Percentiles rank a stretch among this genome's conserved stretches.
Conservation (phyloP, 2,888 invertebrate genomes). For the Cerastoderma edule region DNA sequence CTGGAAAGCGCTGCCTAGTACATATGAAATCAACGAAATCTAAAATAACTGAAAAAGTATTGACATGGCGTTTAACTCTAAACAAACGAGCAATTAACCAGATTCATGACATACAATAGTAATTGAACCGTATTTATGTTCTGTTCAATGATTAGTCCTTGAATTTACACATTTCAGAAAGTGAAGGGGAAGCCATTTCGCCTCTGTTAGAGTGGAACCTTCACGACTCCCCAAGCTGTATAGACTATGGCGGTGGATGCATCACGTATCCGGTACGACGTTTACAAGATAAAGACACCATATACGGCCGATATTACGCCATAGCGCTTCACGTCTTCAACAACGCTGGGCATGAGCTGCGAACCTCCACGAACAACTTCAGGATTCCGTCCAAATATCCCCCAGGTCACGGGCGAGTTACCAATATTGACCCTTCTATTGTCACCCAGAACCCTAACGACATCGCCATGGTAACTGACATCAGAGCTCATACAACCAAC, state of each 20-base stretch:
- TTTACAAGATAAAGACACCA: constrained; percentile 48
- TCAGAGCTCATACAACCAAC: constrained; percentile 29
- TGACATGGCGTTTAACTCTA: no score
- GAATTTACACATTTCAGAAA: constrained; percentile 35
- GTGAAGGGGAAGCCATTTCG: constrained; percentile 19
- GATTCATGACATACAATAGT: no score
- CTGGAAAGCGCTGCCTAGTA: neutral
- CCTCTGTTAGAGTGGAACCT: constrained; percentile 47
- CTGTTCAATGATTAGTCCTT: no score
- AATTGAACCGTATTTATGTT: no score
- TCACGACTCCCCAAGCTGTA: constrained; percentile 26
- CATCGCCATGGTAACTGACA: neutral
- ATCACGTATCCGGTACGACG: constrained; percentile 36
- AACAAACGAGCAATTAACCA: no score
- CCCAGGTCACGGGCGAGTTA: constrained; percentile 55
- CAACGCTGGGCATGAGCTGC: constrained; percentile 50
- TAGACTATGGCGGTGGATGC: constrained; percentile 30
- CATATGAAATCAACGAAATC: no score
- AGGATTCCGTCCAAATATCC: constrained; percentile 55
- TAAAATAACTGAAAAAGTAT: no score
- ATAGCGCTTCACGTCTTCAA: constrained; percentile 49
- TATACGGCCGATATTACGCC: constrained; percentile 31
- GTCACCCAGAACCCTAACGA: no score
- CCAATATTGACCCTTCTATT: constrained; percentile 49
- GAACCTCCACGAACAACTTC: constrained; percentile 38